Percentiles rank a stretch among this genome's conserved stretches.
These are phyloP conservation scores for Scomber scombrus DNA, from an alignment of 2,113 vertebrate species.

Conservation along the genomic window DNA sequence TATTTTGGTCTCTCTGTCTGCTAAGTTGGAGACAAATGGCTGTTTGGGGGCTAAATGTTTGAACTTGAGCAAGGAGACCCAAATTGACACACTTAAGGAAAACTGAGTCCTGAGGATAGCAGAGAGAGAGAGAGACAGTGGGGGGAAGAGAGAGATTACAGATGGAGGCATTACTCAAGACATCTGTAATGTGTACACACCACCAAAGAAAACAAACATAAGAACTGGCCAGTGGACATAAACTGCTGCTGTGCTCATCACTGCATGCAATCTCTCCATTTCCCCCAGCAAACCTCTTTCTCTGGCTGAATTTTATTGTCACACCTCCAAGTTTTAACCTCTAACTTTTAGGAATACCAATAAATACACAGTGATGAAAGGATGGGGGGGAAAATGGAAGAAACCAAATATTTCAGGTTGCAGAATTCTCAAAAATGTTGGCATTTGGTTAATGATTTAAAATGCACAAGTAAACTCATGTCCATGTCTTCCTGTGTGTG, in stretches of 20 bases:
- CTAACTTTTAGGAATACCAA: background rate
- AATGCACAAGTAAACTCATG: background rate
- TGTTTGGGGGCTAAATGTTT: slow-evolving; percentile 84
- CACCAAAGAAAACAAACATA: slow-evolving; percentile 77
- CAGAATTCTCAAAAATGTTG: background rate
- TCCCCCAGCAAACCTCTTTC: slow-evolving; percentile 32
- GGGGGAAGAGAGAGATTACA: slow-evolving; percentile 72
- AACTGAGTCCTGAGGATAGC: slow-evolving; percentile 79
- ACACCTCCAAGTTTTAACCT: background rate
- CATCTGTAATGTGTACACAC: slow-evolving; percentile 85
- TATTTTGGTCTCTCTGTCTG: slow-evolving; percentile 74
- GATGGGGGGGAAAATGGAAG: too few species aligned
- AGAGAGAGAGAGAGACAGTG: slow-evolving; percentile 63
- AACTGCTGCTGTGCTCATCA: slow-evolving; percentile 53
- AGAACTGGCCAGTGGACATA: slow-evolving; percentile 71
- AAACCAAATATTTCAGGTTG: too few species aligned
- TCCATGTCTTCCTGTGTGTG: background rate
- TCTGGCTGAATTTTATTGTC: slow-evolving; percentile 17
- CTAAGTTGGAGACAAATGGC: slow-evolving; percentile 80
- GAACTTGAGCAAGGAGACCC: slow-evolving; percentile 85
- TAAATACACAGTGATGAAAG: background rate
- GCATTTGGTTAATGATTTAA: background rate
- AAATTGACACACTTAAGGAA: slow-evolving; percentile 82
- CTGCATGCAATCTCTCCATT: slow-evolving; percentile 30
- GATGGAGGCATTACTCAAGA: slow-evolving; percentile 81